Conservation (phyloP, 2,797 vertebrate genomes). For the Propithecus deckenii region DNA sequence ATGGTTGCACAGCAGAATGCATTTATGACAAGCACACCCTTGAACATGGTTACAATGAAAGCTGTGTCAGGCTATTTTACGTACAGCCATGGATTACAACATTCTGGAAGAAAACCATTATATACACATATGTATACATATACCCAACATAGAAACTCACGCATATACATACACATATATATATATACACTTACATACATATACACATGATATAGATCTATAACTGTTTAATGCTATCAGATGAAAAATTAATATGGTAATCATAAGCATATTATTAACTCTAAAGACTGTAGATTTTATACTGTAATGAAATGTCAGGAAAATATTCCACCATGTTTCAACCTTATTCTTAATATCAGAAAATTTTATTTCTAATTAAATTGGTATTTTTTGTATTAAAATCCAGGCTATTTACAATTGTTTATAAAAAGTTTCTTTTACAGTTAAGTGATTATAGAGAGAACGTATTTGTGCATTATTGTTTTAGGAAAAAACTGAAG, state of each 20-base stretch:
- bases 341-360: background rate
- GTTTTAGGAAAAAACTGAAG: background rate
- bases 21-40: background rate
- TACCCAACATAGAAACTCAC: background rate
- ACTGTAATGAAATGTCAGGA: background rate
- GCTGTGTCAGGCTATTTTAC: background rate
- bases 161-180: rapidly evolving
- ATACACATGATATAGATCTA: background rate
- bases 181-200: background rate
- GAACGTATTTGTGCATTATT: background rate
- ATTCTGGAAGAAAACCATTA: background rate
- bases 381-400: background rate
- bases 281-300: background rate
- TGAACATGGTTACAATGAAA: background rate
- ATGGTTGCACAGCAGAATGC: background rate
- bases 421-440: background rate
- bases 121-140: rapidly evolving
- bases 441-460: background rate
- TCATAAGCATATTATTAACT: background rate
- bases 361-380: background rate
- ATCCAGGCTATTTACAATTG: background rate
- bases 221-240: background rate
- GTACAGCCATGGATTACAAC: background rate
- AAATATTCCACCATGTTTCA: background rate
- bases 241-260: background rate